A percentile compares a stretch with the other conserved stretches of the same genome.
Conservation (phyloP, 1,140 invertebrate genomes). For the Argopecten irradians region DNA sequence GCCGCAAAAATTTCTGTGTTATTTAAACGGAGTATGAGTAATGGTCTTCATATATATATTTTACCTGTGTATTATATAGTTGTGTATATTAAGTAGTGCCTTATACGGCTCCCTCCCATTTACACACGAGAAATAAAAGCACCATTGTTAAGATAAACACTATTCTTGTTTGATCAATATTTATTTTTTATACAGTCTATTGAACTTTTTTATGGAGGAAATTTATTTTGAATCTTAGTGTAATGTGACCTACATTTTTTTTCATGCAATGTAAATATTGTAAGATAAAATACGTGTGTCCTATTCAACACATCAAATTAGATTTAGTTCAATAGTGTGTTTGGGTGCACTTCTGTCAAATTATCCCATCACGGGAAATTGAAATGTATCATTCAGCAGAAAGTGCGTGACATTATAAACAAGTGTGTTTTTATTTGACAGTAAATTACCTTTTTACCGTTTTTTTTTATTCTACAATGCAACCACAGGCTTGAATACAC, state of each 20-base stretch:
- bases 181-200: neutral
- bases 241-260: neutral
- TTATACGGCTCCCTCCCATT: neutral
- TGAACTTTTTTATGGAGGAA: neutral
- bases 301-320: neutral
- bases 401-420: conserved; percentile 5
- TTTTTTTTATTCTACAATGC: neutral
- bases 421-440: neutral
- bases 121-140: neutral
- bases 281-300: neutral
- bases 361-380: conserved; percentile 1
- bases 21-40: neutral
- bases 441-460: conserved; percentile 2
- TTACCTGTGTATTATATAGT: too few species aligned
- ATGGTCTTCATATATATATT: too few species aligned
- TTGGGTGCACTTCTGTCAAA: neutral
- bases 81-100: too few species aligned
- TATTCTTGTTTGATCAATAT: neutral
- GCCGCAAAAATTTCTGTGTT: neutral
- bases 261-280: neutral
- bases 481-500: neutral
- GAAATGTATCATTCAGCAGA: neutral
- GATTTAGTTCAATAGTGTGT: conserved; percentile 6
- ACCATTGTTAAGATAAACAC: neutral
- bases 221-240: neutral